A percentile compares a stretch with the other conserved stretches of the same genome.
Conservation (phyloP, 2,888 invertebrate genomes). For the Eudemis profundana region DNA sequence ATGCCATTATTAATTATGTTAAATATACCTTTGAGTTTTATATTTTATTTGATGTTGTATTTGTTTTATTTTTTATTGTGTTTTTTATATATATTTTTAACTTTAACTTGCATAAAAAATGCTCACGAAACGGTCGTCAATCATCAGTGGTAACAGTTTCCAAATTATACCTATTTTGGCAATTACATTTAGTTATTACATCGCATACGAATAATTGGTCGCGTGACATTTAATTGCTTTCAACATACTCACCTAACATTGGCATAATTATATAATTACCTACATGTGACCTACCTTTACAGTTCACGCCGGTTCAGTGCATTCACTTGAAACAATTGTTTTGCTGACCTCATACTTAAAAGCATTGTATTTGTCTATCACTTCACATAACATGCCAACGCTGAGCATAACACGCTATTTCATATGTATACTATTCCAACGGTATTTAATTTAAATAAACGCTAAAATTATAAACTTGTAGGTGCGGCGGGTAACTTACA, state of each 20-base stretch:
- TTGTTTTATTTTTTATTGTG: too few relatives aligned
- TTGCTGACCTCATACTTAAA: constrained; percentile 19
- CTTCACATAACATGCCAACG: constrained; percentile 13
- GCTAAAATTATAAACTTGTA: background rate
- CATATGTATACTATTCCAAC: background rate
- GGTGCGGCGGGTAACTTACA: constrained; percentile 2
- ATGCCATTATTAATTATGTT: background rate
- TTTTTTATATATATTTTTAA: background rate
- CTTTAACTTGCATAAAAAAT: background rate
- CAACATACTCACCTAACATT: constrained; percentile 13
- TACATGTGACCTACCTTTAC: constrained; percentile 33
- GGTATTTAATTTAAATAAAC: background rate
- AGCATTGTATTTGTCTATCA: constrained; percentile 16
- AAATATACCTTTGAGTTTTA: background rate
- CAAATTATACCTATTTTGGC: constrained; percentile 28
- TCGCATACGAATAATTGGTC: constrained; percentile 35
- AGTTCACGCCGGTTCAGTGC: constrained; percentile 12
- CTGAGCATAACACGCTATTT: constrained; percentile 1
- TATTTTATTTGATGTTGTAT: too few relatives aligned
- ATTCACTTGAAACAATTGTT: constrained; percentile 23
- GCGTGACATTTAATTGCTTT: constrained; percentile 41
- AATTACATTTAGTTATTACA: constrained; percentile 42
- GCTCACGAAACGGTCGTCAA: background rate
- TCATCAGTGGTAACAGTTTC: background rate
- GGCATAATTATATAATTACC: constrained; percentile 37